Percentiles rank a stretch among this genome's conserved stretches.
Conservation (phyloP, 92 coral and sea anemone genomes). For the Phymanthus crucifer region DNA sequence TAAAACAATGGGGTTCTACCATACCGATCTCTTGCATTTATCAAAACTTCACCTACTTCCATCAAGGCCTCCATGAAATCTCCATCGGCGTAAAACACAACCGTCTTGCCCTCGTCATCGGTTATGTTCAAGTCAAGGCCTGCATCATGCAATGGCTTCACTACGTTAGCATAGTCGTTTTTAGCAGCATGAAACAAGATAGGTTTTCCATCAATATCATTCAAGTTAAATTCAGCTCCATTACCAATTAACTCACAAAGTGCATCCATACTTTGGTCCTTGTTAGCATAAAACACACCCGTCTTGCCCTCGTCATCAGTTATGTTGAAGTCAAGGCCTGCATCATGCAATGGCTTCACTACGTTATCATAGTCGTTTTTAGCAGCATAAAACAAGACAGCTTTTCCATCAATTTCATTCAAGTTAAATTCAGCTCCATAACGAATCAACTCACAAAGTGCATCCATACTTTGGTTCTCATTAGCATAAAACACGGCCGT, state of each 20-base stretch:
- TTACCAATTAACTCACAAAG: not conserved
- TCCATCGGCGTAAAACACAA: not conserved
- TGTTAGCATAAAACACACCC: not conserved
- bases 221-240: not conserved
- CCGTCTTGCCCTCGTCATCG: slow-evolving; percentile 1
- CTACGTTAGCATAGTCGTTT: not conserved
- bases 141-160: not conserved
- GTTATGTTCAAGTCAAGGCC: not conserved
- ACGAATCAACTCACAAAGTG: too few species aligned
- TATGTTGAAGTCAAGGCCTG: not conserved
- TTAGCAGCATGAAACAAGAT: not conserved
- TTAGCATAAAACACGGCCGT: not conserved
- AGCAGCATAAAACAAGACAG: too few species aligned
- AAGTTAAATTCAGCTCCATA: too few species aligned
- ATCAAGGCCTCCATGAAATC: not conserved
- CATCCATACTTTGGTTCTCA: too few species aligned
- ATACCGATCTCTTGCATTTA: not conserved
- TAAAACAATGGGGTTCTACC: not conserved
- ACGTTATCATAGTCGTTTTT: too few species aligned
- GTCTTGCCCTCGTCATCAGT: slow-evolving; percentile 1
- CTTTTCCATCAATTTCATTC: too few species aligned
- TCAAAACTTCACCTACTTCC: not conserved
- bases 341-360: too few species aligned
- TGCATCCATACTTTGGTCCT: not conserved
- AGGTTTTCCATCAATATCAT: not conserved